Conservation (phyloP, 1,140 invertebrate species). For the Nymphalis io region DNA sequence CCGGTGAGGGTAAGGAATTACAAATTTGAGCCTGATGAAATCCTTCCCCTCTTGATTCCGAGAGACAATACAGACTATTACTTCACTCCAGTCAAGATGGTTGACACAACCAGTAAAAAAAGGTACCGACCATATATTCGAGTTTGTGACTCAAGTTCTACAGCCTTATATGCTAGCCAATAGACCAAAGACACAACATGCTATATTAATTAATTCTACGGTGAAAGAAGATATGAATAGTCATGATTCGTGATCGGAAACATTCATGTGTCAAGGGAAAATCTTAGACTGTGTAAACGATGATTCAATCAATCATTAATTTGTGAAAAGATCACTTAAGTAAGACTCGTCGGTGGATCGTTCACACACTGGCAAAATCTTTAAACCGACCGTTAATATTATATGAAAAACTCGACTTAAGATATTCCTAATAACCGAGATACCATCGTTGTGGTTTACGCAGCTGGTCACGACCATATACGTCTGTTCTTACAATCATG, state of each 20-base stretch:
- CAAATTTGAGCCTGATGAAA: too few species aligned
- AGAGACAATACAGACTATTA: too few species aligned
- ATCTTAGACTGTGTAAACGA: background rate
- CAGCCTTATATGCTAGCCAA: too few species aligned
- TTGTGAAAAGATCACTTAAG: background rate
- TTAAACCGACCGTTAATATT: background rate
- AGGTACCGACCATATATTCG: too few species aligned
- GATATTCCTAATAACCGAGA: constrained; percentile 3
- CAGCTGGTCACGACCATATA: constrained; percentile 9
- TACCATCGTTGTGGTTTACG: constrained; percentile 1
- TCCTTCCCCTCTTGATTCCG: too few species aligned
- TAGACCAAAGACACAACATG: too few species aligned
- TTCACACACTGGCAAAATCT: background rate
- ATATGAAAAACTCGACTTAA: background rate
- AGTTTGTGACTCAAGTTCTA: too few species aligned
- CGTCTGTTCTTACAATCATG: background rate
- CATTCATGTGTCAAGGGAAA: background rate
- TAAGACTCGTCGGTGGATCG: too few species aligned
- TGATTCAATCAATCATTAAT: background rate
- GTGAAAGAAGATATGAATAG: constrained; percentile 1
- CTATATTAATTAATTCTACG: background rate
- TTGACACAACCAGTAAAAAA: too few species aligned
- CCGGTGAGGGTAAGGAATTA: too few species aligned
- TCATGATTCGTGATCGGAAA: background rate
- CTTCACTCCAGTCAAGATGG: too few species aligned